These are phyloP conservation scores for Acanthurus lineatus DNA, from an alignment of 2,797 vertebrate genomes.

Conservation along the genomic window DNA sequence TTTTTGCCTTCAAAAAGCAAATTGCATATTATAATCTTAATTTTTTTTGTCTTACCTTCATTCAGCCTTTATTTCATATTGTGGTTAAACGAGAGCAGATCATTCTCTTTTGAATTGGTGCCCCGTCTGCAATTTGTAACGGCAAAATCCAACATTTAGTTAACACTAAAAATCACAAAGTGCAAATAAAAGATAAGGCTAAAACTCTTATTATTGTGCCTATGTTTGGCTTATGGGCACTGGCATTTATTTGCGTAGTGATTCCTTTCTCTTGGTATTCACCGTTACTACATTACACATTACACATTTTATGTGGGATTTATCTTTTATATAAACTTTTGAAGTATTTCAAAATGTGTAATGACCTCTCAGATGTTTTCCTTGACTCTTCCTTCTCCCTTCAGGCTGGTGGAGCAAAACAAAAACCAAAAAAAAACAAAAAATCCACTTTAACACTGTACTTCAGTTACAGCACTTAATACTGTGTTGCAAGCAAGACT, in stretches of 20 bases:
- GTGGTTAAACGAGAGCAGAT: no score
- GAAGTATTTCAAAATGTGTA: constrained; percentile 26
- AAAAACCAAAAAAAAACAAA: constrained; percentile 23
- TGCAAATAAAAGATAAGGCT: background rate
- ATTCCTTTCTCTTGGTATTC: background rate
- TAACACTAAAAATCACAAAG: background rate
- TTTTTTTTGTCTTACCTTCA: background rate
- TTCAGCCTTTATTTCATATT: no score
- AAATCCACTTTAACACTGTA: constrained; percentile 18
- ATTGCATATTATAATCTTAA: background rate
- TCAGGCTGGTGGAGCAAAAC: constrained; percentile 37
- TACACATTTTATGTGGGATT: constrained; percentile 7
- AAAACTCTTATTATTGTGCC: background rate
- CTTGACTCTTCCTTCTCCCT: constrained; percentile 13
- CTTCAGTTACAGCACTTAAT: constrained; percentile 21
- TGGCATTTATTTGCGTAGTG: background rate
- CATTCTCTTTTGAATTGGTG: background rate
- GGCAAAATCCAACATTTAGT: background rate
- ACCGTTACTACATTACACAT: background rate
- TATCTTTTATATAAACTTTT: constrained; percentile 12
- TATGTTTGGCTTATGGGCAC: background rate
- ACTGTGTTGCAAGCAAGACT: constrained; percentile 43
- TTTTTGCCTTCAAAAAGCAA: constrained; percentile 2
- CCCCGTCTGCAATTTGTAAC: background rate
- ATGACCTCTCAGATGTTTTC: background rate